Percentiles rank a stretch among this genome's conserved stretches.
phyloP scores from a whole-genome alignment of 2,888 invertebrate species.

The Drosophila anomelani region DNA sequence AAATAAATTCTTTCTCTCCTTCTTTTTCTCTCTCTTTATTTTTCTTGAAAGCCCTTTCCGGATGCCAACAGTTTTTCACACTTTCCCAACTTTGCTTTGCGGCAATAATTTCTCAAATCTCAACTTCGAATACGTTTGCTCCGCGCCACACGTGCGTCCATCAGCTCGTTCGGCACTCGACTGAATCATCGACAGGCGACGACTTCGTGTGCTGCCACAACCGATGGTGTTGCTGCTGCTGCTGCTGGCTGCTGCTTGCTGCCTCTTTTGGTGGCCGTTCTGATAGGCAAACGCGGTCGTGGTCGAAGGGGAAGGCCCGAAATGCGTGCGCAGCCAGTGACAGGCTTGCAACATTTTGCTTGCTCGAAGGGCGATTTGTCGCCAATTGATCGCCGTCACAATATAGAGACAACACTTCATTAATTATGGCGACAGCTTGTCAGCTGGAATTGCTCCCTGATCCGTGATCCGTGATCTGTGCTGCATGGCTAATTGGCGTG shows the following conservation, averaged over 20 bases:
- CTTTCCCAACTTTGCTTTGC: slow-evolving; percentile 26
- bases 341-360: slow-evolving; percentile 43
- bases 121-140: slow-evolving; percentile 35
- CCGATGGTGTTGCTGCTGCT: slow-evolving; percentile 27
- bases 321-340: slow-evolving; percentile 53
- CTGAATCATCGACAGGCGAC: slow-evolving; percentile 65
- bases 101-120: slow-evolving; percentile 13
- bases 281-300: slow-evolving; percentile 67
- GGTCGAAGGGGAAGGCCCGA: slow-evolving; percentile 19
- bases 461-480: slow-evolving; percentile 11
- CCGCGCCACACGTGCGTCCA: slow-evolving; percentile 73
- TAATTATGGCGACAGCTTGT: slow-evolving; percentile 71
- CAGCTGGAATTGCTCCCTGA: slow-evolving; percentile 32
- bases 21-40: too few species aligned
- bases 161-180: slow-evolving; percentile 81
- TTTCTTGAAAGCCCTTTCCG: slow-evolving; percentile 6
- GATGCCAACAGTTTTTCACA: slow-evolving; percentile 40
- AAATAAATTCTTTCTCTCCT: neutral
- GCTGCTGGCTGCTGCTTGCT: slow-evolving; percentile 38
- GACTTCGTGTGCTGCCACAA: slow-evolving; percentile 47
- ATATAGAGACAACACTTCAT: slow-evolving; percentile 62
- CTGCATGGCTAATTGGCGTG: slow-evolving; percentile 31
- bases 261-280: slow-evolving; percentile 50
- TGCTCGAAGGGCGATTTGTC: slow-evolving; percentile 20
- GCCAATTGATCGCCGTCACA: slow-evolving; percentile 51